phyloP scores from a whole-genome alignment of 92 coral and sea anemone species.

The Metridium senile region DNA sequence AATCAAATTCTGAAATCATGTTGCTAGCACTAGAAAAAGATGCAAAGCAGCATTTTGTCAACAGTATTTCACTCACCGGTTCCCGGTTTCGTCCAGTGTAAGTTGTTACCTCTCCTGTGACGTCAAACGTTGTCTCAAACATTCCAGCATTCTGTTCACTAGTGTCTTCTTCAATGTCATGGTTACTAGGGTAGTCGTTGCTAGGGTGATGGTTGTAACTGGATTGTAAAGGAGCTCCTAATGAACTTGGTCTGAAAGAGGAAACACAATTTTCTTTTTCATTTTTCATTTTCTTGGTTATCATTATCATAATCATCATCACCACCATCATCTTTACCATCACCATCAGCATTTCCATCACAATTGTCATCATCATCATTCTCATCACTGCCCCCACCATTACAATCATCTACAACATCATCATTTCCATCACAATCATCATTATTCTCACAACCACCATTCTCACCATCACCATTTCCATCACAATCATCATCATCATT shows the following conservation, averaged over 20 bases:
- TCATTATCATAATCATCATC: neutral
- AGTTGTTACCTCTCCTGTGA: constrained; percentile 80
- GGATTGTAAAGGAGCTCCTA: constrained; percentile 29
- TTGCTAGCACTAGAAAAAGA: too few relatives aligned
- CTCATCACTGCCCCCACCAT: neutral
- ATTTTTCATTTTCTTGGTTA: neutral
- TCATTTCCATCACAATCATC: neutral
- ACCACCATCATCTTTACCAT: neutral
- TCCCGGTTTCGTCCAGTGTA: constrained; percentile 29
- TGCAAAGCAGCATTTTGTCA: too few relatives aligned
- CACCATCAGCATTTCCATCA: neutral
- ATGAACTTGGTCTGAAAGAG: constrained; percentile 24
- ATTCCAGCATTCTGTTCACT: constrained; percentile 44
- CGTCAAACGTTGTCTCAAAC: constrained; percentile 89
- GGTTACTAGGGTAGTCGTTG: constrained; percentile 25
- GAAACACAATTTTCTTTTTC: neutral
- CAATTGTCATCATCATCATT: neutral
- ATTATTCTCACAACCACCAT: neutral
- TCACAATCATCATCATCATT: neutral
- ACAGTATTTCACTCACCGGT: constrained; percentile 20
- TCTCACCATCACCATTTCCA: neutral
- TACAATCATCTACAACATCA: neutral
- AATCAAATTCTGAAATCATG: too few relatives aligned
- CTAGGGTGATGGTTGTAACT: constrained; percentile 30
- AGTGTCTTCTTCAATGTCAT: constrained; percentile 24